Conservation (phyloP, 2,888 invertebrate genomes). For the Heliconius cydno region DNA sequence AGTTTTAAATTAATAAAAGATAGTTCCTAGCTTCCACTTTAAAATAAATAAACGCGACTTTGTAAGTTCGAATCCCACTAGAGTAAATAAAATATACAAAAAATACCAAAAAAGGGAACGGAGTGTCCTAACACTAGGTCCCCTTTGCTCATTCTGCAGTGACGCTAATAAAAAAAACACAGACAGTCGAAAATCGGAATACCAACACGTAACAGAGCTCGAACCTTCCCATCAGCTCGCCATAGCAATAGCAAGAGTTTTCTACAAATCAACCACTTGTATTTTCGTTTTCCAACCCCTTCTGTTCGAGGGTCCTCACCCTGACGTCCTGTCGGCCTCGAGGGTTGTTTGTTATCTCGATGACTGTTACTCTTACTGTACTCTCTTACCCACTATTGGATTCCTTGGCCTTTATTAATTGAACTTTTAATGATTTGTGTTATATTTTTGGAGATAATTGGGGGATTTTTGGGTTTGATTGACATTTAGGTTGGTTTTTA, state of each 20-base stretch:
- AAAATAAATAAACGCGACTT: too few relatives aligned
- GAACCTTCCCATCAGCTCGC: constrained; percentile 43
- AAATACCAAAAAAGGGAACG: too few relatives aligned
- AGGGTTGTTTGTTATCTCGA: constrained; percentile 53
- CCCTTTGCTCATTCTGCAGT: too few relatives aligned
- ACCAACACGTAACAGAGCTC: constrained; percentile 5
- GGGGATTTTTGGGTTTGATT: neutral
- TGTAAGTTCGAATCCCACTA: too few relatives aligned
- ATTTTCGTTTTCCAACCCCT: constrained; percentile 74
- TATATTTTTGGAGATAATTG: constrained; percentile 30
- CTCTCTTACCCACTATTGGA: constrained; percentile 40
- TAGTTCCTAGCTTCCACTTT: too few relatives aligned
- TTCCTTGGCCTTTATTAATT: constrained; percentile 34
- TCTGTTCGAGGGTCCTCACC: constrained; percentile 61
- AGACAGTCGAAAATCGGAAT: neutral
- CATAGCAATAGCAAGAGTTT: constrained; percentile 76
- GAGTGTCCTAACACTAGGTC: too few relatives aligned
- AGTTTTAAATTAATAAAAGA: too few relatives aligned
- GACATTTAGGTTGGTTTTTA: neutral
- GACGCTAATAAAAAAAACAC: too few relatives aligned
- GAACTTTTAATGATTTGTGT: constrained; percentile 35
- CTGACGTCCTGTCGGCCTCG: constrained; percentile 59
- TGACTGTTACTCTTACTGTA: constrained; percentile 38
- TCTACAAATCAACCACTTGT: constrained; percentile 73
- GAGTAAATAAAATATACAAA: too few relatives aligned